Conservation (phyloP, 2,113 vertebrate species). For the Microtus pennsylvanicus region DNA sequence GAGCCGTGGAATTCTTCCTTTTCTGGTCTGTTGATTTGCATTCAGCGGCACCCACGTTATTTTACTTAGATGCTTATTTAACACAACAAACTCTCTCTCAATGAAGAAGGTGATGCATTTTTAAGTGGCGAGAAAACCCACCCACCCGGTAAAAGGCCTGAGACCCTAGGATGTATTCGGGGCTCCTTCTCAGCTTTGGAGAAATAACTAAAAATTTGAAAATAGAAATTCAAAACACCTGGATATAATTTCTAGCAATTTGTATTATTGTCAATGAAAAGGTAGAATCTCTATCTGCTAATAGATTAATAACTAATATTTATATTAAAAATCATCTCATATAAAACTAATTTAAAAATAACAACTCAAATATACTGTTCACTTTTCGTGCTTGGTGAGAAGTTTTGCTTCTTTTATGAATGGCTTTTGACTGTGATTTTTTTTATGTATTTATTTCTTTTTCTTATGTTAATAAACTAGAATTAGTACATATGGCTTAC, state of each 20-base stretch:
- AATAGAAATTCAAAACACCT: constrained; percentile 57
- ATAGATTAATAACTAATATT: constrained; percentile 82
- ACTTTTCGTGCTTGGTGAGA: constrained; percentile 76
- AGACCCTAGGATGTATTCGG: constrained; percentile 53
- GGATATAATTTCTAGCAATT: constrained; percentile 78
- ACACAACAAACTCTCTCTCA: constrained; percentile 58
- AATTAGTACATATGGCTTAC: constrained; percentile 48
- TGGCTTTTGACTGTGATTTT: constrained; percentile 79
- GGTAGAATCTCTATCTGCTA: constrained; percentile 88
- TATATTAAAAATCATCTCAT: constrained; percentile 77
- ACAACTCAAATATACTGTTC: constrained; percentile 62
- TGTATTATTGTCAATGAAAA: constrained; percentile 82
- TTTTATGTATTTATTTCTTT: constrained; percentile 59
- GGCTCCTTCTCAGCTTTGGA: constrained; percentile 65
- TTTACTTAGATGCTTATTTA: constrained; percentile 68
- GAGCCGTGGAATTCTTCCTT: constrained; percentile 76
- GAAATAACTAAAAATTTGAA: constrained; percentile 42
- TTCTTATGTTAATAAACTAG: constrained; percentile 72
- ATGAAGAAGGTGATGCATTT: constrained; percentile 69
- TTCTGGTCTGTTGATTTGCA: constrained; percentile 71
- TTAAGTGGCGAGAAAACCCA: constrained; percentile 66
- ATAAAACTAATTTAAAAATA: constrained; percentile 76
- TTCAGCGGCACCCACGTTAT: constrained; percentile 54
- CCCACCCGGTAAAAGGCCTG: constrained; percentile 45
- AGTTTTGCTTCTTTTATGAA: constrained; percentile 79